Percentiles rank a stretch among this genome's conserved stretches.
phyloP scores from a whole-genome alignment of 2,888 invertebrate species.

The Cactoblastis cactorum region DNA sequence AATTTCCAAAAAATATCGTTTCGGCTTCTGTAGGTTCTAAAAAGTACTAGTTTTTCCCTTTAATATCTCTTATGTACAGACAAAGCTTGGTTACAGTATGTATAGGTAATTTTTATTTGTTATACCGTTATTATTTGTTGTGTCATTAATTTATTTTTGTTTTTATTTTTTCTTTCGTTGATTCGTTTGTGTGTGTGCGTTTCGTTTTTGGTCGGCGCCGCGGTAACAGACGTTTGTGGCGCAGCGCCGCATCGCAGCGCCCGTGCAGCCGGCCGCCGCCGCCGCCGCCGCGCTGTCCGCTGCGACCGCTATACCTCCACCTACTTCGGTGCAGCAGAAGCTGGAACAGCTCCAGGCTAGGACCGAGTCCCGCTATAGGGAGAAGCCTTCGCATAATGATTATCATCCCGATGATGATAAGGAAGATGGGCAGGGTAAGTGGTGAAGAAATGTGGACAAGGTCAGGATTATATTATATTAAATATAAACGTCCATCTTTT shows the following conservation, averaged over 20 bases:
- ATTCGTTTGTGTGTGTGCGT: slow-evolving; percentile 5
- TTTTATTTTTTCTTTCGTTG: slow-evolving; percentile 1
- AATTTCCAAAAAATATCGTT: no score
- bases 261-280: slow-evolving; percentile 72
- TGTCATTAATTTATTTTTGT: background rate
- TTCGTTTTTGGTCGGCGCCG: slow-evolving; percentile 10
- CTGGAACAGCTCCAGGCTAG: slow-evolving; percentile 70
- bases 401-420: slow-evolving; percentile 50
- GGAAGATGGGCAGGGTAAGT: slow-evolving; percentile 52
- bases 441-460: no score
- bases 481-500: no score
- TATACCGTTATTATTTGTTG: background rate
- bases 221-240: slow-evolving; percentile 64
- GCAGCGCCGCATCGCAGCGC: slow-evolving; percentile 69
- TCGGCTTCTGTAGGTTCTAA: no score
- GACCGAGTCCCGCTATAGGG: slow-evolving; percentile 54
- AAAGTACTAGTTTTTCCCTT: no score
- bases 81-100: no score
- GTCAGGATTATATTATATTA: no score
- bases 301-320: slow-evolving; percentile 72
- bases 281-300: slow-evolving; percentile 73
- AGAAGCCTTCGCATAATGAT: slow-evolving; percentile 36
- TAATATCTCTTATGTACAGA: no score
- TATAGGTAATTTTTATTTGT: no score
- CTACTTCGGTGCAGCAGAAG: slow-evolving; percentile 71